phyloP scores from a whole-genome alignment of 2,113 vertebrate species.

The Etheostoma cragini region DNA sequence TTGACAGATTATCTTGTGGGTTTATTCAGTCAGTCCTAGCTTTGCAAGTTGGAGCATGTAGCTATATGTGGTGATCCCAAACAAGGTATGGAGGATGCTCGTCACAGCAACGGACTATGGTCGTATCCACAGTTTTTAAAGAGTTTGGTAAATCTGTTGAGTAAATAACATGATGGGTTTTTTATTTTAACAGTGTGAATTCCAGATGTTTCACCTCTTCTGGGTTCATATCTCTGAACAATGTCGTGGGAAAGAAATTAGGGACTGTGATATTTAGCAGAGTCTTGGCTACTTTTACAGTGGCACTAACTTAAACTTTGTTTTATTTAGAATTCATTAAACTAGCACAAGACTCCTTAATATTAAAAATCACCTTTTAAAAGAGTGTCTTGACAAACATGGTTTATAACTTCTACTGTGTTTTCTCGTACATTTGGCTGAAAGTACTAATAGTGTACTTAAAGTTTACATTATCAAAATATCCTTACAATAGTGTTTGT shows the following conservation, averaged over 20 bases:
- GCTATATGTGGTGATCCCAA: background rate
- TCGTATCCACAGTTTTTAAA: background rate
- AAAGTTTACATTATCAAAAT: background rate
- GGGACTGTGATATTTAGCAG: background rate
- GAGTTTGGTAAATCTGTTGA: background rate
- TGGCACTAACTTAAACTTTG: background rate
- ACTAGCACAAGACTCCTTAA: no score
- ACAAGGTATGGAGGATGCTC: background rate
- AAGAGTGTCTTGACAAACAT: background rate
- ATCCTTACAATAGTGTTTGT: conserved; percentile 29
- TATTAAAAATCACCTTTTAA: no score
- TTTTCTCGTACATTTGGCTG: background rate
- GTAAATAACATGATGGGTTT: background rate
- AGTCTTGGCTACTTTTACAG: background rate
- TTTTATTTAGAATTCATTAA: no score
- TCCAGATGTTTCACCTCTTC: background rate
- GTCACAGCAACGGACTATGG: no score
- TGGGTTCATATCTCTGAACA: background rate
- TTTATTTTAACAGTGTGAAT: background rate
- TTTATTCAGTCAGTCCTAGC: background rate
- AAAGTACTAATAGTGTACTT: background rate
- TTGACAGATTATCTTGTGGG: background rate
- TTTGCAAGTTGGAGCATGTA: conserved; percentile 1
- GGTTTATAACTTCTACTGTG: background rate
- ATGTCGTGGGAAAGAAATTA: background rate